A percentile compares a stretch with the other conserved stretches of the same genome.
phyloP scores from a whole-genome alignment of 2,797 vertebrate genomes.

The Tadarida brasiliensis region DNA sequence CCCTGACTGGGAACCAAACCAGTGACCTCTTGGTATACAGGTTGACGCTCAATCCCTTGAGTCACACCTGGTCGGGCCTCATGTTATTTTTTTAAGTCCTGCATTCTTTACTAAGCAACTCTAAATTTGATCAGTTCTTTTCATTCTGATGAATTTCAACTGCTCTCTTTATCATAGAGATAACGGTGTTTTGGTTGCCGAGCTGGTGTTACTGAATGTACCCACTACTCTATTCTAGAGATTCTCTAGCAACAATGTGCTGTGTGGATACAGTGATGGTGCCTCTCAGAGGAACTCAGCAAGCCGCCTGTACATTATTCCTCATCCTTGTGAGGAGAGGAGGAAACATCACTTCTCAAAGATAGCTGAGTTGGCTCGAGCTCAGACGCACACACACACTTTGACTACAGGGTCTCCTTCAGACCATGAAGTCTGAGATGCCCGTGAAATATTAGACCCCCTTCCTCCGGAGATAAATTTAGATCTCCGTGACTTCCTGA shows the following conservation, averaged over 20 bases:
- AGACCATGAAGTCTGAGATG: not conserved
- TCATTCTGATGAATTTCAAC: slow-evolving; percentile 28
- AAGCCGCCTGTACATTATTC: not conserved
- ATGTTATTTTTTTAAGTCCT: not conserved
- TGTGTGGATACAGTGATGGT: not conserved
- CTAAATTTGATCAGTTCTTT: slow-evolving; percentile 21
- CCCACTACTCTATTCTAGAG: not conserved
- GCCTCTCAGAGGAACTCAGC: not conserved
- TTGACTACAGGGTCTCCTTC: not conserved
- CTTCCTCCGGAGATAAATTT: slow-evolving; percentile 44
- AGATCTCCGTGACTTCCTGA: slow-evolving; percentile 6
- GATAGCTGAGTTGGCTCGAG: not conserved
- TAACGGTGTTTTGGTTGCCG: not conserved
- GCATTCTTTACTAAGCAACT: slow-evolving; percentile 6
- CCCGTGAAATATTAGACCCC: not conserved
- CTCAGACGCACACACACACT: too few species aligned
- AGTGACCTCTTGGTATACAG: too few species aligned
- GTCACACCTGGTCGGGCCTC: too few species aligned
- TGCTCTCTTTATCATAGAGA: not conserved
- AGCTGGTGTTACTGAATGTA: not conserved
- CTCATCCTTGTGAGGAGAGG: not conserved
- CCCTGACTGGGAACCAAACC: too few species aligned
- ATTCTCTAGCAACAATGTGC: not conserved
- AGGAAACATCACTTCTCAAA: not conserved
- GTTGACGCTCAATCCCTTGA: too few species aligned